Evolutionary conservation across 2,888 invertebrate genomes (phyloP).

Genomic region (Pollenia griseotomentosa): DNA sequence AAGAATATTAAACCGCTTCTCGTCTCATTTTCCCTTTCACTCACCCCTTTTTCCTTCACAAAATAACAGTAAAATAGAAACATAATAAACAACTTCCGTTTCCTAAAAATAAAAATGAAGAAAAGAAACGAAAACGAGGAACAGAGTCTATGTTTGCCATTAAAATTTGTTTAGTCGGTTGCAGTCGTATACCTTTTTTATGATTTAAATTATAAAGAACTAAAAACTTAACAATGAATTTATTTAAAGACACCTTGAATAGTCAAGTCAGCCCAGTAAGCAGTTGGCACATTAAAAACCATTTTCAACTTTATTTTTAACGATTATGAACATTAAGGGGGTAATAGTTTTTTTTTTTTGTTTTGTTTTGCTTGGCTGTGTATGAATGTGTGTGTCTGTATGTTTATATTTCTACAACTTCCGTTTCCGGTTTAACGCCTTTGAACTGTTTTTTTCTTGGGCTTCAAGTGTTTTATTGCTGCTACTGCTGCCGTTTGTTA

Average conservation of each 20-base stretch:
- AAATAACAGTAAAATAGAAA: constrained; percentile 32
- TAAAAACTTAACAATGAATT: constrained; percentile 3
- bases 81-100: constrained; percentile 69
- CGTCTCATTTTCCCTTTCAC: not conserved
- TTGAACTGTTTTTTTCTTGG: constrained; percentile 43
- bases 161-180: constrained; percentile 24
- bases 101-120: constrained; percentile 20
- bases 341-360: not conserved
- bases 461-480: constrained; percentile 55
- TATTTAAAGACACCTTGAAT: constrained; percentile 48
- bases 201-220: constrained; percentile 45
- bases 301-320: not conserved
- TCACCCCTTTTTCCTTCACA: not conserved
- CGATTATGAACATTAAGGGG: not conserved
- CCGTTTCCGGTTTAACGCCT: constrained; percentile 65
- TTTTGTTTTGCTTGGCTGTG: too few relatives aligned
- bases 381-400: not conserved
- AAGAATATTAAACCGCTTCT: not conserved
- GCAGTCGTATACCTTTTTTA: constrained; percentile 9
- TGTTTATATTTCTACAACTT: constrained; percentile 47
- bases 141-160: not conserved
- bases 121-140: not conserved
- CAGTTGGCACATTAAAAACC: constrained; percentile 8
- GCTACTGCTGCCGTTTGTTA: not conserved
- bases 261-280: constrained; percentile 36